phyloP scores from a whole-genome alignment of 1,140 invertebrate genomes.

The Nasonia longicornis region DNA sequence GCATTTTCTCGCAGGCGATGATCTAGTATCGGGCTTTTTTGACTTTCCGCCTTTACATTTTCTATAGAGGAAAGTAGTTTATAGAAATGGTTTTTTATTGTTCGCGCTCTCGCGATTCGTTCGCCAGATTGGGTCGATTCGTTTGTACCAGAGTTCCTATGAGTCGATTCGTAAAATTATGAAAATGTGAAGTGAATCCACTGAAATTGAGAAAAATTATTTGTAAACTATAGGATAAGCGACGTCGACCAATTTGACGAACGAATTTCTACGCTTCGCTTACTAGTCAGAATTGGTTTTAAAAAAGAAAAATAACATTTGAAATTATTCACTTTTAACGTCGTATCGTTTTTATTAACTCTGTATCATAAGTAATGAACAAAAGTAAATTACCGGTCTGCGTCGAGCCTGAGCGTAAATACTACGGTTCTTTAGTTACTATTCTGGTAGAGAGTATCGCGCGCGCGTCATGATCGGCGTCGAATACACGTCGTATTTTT shows the following conservation, averaged over 20 bases:
- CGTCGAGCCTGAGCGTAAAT: slow-evolving; percentile 56
- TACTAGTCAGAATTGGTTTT: slow-evolving; percentile 69
- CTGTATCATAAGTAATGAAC: slow-evolving; percentile 7
- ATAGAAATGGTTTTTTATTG: slow-evolving; percentile 31
- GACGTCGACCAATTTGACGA: slow-evolving; percentile 40
- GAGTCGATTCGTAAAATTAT: neutral
- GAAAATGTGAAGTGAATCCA: neutral
- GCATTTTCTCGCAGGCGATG: slow-evolving; percentile 51
- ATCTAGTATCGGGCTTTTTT: slow-evolving; percentile 50
- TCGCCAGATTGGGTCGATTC: slow-evolving; percentile 18
- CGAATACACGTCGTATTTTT: slow-evolving; percentile 48
- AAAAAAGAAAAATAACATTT: slow-evolving; percentile 54
- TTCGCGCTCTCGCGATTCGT: slow-evolving; percentile 42
- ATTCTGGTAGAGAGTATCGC: slow-evolving; percentile 57
- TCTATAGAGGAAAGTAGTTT: slow-evolving; percentile 35
- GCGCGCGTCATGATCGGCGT: slow-evolving; percentile 37
- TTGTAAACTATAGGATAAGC: neutral
- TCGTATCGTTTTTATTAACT: slow-evolving; percentile 27
- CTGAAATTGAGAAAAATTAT: slow-evolving; percentile 6
- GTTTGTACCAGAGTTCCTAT: slow-evolving; percentile 27
- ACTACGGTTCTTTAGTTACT: slow-evolving; percentile 70
- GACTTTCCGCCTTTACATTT: slow-evolving; percentile 19
- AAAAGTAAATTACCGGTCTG: slow-evolving; percentile 43
- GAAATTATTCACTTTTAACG: slow-evolving; percentile 54
- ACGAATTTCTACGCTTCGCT: slow-evolving; percentile 61